These are phyloP conservation scores for Maconellicoccus hirsutus DNA, from an alignment of 1,140 invertebrate genomes.

Conservation along the genomic window DNA sequence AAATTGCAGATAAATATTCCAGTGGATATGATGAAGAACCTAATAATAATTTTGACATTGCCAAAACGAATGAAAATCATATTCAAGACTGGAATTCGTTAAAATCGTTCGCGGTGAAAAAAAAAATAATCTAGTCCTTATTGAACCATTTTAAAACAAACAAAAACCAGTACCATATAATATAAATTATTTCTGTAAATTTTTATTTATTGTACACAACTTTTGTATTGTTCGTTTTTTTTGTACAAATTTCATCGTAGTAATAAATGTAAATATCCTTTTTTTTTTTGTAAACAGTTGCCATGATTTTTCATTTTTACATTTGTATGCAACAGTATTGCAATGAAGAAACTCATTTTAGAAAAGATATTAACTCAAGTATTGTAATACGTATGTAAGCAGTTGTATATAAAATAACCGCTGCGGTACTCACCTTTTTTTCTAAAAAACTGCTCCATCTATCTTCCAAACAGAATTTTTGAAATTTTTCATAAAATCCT, in stretches of 20 bases:
- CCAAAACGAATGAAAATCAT: background rate
- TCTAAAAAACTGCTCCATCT: conserved; percentile 48
- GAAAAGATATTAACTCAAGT: no score
- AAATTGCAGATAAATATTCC: background rate
- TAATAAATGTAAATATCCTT: background rate
- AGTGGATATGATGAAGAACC: background rate
- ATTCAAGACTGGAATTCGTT: background rate
- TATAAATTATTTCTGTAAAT: conserved; percentile 16
- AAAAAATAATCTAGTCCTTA: conserved; percentile 15
- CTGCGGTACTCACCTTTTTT: conserved; percentile 41
- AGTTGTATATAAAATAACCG: no score
- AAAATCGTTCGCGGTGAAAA: background rate
- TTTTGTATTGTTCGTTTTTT: background rate
- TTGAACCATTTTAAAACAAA: conserved; percentile 12
- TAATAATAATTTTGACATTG: background rate
- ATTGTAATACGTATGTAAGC: no score
- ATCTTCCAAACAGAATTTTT: conserved; percentile 42
- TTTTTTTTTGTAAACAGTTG: background rate
- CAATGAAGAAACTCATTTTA: no score
- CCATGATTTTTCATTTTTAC: background rate
- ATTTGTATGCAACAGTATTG: no score
- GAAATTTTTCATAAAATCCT: conserved; percentile 50
- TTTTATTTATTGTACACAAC: conserved; percentile 15
- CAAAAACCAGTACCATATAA: conserved; percentile 15
- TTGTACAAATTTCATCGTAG: background rate